Evolutionary conservation across 2,113 vertebrate genomes (phyloP).

Genomic region (Gulo gulo): DNA sequence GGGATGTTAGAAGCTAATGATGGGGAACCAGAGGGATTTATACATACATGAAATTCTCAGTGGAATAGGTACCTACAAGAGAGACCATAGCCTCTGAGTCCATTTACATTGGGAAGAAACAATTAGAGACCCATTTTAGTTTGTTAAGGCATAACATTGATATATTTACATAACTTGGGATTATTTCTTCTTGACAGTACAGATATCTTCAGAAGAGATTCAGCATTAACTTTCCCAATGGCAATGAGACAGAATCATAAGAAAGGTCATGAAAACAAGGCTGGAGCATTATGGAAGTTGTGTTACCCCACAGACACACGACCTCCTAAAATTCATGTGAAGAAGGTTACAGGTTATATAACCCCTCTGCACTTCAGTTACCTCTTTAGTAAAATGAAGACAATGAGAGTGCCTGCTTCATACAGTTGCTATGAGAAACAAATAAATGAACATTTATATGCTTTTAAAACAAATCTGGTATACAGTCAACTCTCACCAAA

Average conservation of each 20-base stretch:
- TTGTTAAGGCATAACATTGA: not conserved
- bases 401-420: not conserved
- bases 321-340: not conserved
- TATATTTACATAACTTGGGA: not conserved
- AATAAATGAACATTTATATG: not conserved
- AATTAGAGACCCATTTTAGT: not conserved
- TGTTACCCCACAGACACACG: not conserved
- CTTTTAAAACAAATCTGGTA: not conserved
- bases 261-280: not conserved
- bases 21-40: not conserved
- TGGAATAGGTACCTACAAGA: not conserved
- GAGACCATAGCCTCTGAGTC: not conserved
- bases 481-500: not conserved
- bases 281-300: not conserved
- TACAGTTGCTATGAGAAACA: not conserved
- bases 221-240: not conserved
- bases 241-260: not conserved
- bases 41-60: not conserved
- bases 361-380: not conserved
- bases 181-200: not conserved
- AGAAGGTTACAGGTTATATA: not conserved
- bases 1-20: not conserved
- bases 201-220: not conserved
- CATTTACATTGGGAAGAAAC: not conserved
- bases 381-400: not conserved